A percentile compares a stretch with the other conserved stretches of the same genome.
phyloP scores from a whole-genome alignment of 2,113 vertebrate genomes.

The Scophthalmus maximus region DNA sequence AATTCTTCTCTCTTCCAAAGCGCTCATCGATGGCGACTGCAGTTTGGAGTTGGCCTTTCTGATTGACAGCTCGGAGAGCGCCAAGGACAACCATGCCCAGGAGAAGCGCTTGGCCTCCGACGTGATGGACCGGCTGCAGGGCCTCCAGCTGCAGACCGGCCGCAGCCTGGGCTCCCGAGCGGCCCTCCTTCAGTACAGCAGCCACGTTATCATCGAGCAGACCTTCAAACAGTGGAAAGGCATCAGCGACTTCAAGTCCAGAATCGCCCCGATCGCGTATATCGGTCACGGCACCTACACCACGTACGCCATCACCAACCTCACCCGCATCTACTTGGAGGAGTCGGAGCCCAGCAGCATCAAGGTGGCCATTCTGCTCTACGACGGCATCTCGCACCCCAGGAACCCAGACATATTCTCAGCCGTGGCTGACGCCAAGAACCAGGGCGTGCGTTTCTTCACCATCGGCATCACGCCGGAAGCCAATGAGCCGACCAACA shows the following conservation, averaged over 20 bases:
- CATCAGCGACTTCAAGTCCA: constrained; percentile 84
- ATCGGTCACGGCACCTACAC: constrained; percentile 93
- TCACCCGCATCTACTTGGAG: constrained; percentile 88
- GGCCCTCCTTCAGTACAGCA: constrained; percentile 93
- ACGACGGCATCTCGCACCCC: constrained; percentile 88
- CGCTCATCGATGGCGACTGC: constrained; percentile 83
- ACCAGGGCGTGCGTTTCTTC: constrained; percentile 90
- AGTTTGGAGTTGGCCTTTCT: constrained; percentile 90
- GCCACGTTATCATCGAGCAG: constrained; percentile 88
- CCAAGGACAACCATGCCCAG: constrained; percentile 89
- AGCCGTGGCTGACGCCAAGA: constrained; percentile 88
- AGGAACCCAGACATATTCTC: constrained; percentile 91
- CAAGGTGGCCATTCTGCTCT: constrained; percentile 89
- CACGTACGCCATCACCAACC: constrained; percentile 93
- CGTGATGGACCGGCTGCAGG: constrained; percentile 84
- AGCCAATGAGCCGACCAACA: constrained; percentile 84
- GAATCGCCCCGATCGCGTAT: constrained; percentile 82
- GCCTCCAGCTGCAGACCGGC: constrained; percentile 82
- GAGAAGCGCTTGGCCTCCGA: constrained; percentile 88
- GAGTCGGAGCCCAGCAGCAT: constrained; percentile 84
- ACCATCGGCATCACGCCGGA: constrained; percentile 88
- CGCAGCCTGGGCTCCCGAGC: constrained; percentile 82
- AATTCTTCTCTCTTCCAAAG: constrained; percentile 39
- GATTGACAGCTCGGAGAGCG: constrained; percentile 92
- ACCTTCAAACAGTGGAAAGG: constrained; percentile 90